Evolutionary conservation across 1,140 invertebrate species (phyloP).

Genomic region (Scaptomyza graminum): DNA sequence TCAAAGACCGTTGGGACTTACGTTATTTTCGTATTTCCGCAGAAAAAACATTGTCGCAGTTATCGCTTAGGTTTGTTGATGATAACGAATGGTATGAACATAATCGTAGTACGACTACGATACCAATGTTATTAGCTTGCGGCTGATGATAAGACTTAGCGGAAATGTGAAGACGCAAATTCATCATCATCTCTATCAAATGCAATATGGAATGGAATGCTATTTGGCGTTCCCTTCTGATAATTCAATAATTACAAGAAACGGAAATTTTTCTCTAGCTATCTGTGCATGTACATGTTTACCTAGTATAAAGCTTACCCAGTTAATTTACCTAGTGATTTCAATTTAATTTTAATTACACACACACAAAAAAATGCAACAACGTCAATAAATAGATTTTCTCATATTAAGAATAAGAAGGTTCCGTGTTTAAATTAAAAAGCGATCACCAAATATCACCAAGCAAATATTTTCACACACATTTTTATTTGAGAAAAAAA

Average conservation of each 20-base stretch:
- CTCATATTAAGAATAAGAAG: no score
- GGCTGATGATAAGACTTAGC: slow-evolving; percentile 26
- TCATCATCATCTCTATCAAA: slow-evolving; percentile 19
- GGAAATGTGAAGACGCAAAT: slow-evolving; percentile 45
- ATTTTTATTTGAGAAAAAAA: no score
- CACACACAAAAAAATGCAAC: no score
- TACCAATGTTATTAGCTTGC: slow-evolving; percentile 8
- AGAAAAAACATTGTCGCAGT: slow-evolving; percentile 18
- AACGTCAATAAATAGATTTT: no score
- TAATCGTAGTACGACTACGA: background rate
- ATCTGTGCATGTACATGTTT: background rate
- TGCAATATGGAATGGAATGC: background rate
- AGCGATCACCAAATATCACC: no score
- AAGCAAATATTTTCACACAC: no score
- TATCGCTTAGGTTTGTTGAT: slow-evolving; percentile 7
- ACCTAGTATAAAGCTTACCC: slow-evolving; percentile 21
- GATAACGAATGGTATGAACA: no score
- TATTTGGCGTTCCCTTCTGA: slow-evolving; percentile 12
- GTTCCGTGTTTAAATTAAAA: no score
- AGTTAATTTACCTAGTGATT: slow-evolving; percentile 35
- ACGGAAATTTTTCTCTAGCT: slow-evolving; percentile 32
- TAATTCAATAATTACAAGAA: slow-evolving; percentile 17
- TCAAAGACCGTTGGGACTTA: slow-evolving; percentile 18
- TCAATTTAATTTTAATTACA: slow-evolving; percentile 47
- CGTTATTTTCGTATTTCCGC: slow-evolving; percentile 29